Base-by-base conservation (phyloP, 30 jellyfish, hydroid and myxozoan genomes). In the Pseudorhiza aurosa region DNA sequence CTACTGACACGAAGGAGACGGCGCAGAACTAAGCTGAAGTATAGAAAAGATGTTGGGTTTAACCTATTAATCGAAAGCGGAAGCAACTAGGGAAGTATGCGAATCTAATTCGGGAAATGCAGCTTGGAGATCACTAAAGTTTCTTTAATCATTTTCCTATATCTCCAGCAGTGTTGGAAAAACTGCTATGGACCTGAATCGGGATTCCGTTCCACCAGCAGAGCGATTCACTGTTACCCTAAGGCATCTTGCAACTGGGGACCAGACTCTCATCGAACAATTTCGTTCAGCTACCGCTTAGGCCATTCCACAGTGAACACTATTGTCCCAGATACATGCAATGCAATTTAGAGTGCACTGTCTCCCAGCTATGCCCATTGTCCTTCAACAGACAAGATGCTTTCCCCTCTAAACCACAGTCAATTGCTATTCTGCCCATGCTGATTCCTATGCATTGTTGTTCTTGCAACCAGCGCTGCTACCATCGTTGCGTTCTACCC, bases 81-180 rank as follows among this genome's bases (percentile, higher is more conserved):
- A 60, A 60, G 62, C 59, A 78, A 36, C 83, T 56, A 75, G 78
- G 88, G 58, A 83, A 60, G 82, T 64, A 78, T 64, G 71, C 82
- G 1, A 47, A 64, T 47, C 53, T 78, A 27, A 17, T 78, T 32
- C 28, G 42, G 45, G 90, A 78, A 65, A 78, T 78, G 83, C 85
- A 65, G 83, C 85, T 64, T 10, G 85, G 92, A 64, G 92, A 80
- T 35, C 92, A 80, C 37, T 77, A 78, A 78, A 58, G 74, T 35
- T 78, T 78, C 74, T 78, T 78, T 71, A 60, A 59, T 44, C 49
- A 59, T 77, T 77, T 58, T 59, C 75, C 9, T 11, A 68, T 42
- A 46, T 28, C 50, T 37, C 82, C 49, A 43, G 67, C 25, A 25
- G 37, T 3, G 30, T 42, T 68, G 18, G 68, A 68, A 35, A 42